Evolutionary conservation across 2,888 invertebrate species (phyloP), one percentile per base, ranked within the genome.

Genomic region (Clanis bilineata): DNA sequence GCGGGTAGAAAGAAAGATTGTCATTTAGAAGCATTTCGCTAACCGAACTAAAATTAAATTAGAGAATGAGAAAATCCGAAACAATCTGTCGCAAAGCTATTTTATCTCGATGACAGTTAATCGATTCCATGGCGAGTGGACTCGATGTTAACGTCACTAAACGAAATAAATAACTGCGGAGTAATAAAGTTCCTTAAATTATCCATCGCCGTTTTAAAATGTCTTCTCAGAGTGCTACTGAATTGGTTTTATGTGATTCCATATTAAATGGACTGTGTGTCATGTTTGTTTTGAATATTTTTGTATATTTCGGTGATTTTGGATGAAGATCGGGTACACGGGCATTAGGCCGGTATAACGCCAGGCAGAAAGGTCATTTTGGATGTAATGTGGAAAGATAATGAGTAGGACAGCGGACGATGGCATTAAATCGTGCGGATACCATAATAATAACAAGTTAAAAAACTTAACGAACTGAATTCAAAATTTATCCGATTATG

Each of bases 171-270:
- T 65, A 70, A 67, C 70, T 62, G 63, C 57, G 56, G 21, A 56
- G 66, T 63, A 64, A 70, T 73, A 74, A 74, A 73, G 68, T 72
- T 61, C 69, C 71, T 65, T 70, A 70, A 74, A 68, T 72, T 72
- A 74, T 67, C 63, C 65, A 64, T 67, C 64, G 62, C 60, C 62
- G 51, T 60, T 66, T 66, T 62, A 60, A 45, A 56, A 59, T 51
- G 55, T 47, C 58, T 57, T 54, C 38, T 58, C 51, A 59, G 45
- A 62, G 60, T 51, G 65, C 59, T 55, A 65, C 67, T 67, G 65
- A 61, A 64, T 68, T 64, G 28, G 54, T 58, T 58, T 59, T 56
- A 56, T 47, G 56, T 56, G 28, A 10, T 57, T 44, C 43, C 57
- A 22, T 56, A 41, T 45, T 23, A 23, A 28, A 32, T 10, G 28